Base-by-base conservation (phyloP, 1,140 invertebrate genomes). In the Hirudo medicinalis region DNA sequence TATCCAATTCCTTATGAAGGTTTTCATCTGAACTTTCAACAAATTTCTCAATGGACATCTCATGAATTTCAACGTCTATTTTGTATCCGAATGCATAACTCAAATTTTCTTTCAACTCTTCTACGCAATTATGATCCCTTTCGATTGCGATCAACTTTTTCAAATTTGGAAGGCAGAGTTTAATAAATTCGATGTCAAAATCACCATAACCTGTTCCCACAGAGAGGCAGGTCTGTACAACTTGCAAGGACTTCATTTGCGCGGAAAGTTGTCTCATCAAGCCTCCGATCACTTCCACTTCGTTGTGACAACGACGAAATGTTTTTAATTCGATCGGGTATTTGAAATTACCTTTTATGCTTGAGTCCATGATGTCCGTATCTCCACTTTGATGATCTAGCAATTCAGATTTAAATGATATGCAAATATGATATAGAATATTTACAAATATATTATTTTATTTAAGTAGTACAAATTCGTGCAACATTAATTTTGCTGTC, bases 81-180 rank as follows among this genome's bases (percentile, higher is more conserved):
- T 63, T 13, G 57, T 63, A 5, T 25, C 57, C 57, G 11, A 63
- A 63, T 22, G 22, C 29, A 13, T 2, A 15, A 13, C 29, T 22
- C 29, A 63, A 13, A 63, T 63, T 63, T 63, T 22, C 57, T 63
- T 63, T 63, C 20, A 63, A 32, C 19, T 63, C 57, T 32, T 25
- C 8, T 5, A 63, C 57, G 57, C 57, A 63, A 20, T 63, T 32
- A 32, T 63, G 57, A n/a, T 63, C 29, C 57, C 0, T 11, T 32
- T 63, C 57, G 17, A 63, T 15, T 13, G 57, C 57, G 20, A 63
- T 63, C 22, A 63, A 32, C 57, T 22, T 63, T 22, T 8, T 63
- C 57, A 63, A 63, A 63, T 63, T 63, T 32, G 57, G 57, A 22
- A 63, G 57, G 29, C 57, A 63, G 11, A 22, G 22, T 32, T 32